Conservation (phyloP, 2,888 invertebrate genomes). For the Argyresthia goedartella region DNA sequence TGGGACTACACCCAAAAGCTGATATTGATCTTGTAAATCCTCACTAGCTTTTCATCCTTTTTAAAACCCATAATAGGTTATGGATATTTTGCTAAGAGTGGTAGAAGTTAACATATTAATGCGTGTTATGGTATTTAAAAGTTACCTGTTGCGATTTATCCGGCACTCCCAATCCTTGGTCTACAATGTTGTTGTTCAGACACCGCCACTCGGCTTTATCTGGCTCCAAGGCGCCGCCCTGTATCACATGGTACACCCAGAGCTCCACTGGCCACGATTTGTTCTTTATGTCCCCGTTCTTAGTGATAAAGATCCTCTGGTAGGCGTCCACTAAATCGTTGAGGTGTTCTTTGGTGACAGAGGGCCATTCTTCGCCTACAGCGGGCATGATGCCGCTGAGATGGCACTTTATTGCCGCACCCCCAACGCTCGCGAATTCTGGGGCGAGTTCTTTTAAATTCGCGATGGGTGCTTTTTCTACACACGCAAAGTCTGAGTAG, state of each 20-base stretch:
- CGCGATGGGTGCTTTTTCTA: conserved; percentile 50
- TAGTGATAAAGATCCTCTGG: conserved; percentile 64
- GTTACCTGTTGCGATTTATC: conserved; percentile 39
- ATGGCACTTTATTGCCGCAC: conserved; percentile 76
- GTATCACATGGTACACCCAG: conserved; percentile 72
- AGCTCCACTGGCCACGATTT: conserved; percentile 73
- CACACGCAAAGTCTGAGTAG: conserved; percentile 75
- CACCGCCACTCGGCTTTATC: conserved; percentile 73
- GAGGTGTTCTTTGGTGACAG: conserved; percentile 72
- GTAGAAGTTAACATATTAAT: no score
- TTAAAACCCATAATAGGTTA: no score
- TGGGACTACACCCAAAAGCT: no score
- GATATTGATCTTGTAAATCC: no score
- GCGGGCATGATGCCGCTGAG: conserved; percentile 79
- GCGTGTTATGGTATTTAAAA: no score
- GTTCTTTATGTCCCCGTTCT: conserved; percentile 56
- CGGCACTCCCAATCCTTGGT: conserved; percentile 73
- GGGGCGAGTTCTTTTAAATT: conserved; percentile 62
- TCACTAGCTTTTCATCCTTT: no score
- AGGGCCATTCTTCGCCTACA: conserved; percentile 75
- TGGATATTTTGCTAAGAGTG: no score
- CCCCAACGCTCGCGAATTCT: conserved; percentile 60
- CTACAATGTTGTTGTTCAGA: conserved; percentile 75
- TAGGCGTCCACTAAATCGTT: conserved; percentile 64
- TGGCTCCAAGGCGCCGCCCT: conserved; percentile 77